Percentiles rank a stretch among this genome's conserved stretches.
Conservation (phyloP, 2,888 invertebrate species). For the Druceiella hillmani region DNA sequence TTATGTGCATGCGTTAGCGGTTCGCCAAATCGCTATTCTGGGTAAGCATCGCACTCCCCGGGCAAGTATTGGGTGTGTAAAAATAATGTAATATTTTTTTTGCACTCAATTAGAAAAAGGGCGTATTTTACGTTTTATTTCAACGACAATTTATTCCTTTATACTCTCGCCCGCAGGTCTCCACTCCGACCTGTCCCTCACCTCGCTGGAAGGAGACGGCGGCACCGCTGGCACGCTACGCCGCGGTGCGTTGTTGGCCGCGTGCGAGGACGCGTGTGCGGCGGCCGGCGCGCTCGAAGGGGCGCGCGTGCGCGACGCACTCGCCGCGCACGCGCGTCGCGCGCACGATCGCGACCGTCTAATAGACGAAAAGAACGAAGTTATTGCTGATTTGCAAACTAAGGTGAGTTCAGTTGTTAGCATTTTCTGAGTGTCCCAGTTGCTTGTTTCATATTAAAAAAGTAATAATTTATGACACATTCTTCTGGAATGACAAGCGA, state of each 20-base stretch:
- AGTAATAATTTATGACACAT: no score
- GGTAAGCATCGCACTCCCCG: no score
- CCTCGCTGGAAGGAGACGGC: conserved; percentile 53
- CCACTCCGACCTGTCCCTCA: conserved; percentile 64
- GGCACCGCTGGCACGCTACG: conserved; percentile 45
- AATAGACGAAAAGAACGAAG: conserved; percentile 72
- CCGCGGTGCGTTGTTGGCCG: conserved; percentile 60
- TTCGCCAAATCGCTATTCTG: no score
- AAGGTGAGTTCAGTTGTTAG: conserved; percentile 64
- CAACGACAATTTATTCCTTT: no score
- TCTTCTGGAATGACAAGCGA: no score
- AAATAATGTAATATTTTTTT: no score
- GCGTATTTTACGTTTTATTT: no score
- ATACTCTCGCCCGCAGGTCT: conserved; percentile 44
- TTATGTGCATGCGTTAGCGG: no score
- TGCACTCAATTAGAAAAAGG: no score
- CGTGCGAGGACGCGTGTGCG: conserved; percentile 70
- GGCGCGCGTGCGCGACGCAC: conserved; percentile 67
- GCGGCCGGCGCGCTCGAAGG: conserved; percentile 70
- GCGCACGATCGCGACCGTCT: conserved; percentile 74
- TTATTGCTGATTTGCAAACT: conserved; percentile 73
- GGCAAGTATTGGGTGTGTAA: no score
- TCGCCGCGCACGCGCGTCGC: conserved; percentile 71
- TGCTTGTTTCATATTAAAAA: no score
- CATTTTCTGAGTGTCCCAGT: no score